These are phyloP conservation scores for Drosophila rubida DNA, from an alignment of 2,888 invertebrate species.

Conservation along the genomic window DNA sequence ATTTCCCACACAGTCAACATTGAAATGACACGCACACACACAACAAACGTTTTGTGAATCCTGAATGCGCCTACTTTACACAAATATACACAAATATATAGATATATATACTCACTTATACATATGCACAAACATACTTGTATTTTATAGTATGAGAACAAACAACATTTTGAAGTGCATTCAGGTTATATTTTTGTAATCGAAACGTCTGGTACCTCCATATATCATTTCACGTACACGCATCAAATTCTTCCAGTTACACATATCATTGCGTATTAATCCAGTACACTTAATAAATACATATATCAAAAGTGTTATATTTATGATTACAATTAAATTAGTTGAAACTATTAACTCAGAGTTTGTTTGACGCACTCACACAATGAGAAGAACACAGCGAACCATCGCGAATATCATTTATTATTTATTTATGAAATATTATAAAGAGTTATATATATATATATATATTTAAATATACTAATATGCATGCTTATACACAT, in stretches of 20 bases:
- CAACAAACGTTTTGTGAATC: background rate
- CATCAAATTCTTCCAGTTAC: slow-evolving; percentile 73
- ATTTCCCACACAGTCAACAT: slow-evolving; percentile 6
- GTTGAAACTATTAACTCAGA: slow-evolving; percentile 26
- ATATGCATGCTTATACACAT: slow-evolving; percentile 62
- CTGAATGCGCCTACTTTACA: slow-evolving; percentile 17
- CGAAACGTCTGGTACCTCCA: slow-evolving; percentile 45
- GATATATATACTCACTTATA: slow-evolving; percentile 6
- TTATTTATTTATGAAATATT: slow-evolving; percentile 44
- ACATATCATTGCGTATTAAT: slow-evolving; percentile 76
- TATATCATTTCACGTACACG: slow-evolving; percentile 51
- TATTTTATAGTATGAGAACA: slow-evolving; percentile 17
- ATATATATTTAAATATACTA: slow-evolving; percentile 22
- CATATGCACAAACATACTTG: slow-evolving; percentile 2
- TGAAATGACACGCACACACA: slow-evolving; percentile 6
- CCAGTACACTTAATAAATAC: slow-evolving; percentile 50
- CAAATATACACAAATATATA: slow-evolving; percentile 10
- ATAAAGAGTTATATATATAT: slow-evolving; percentile 18
- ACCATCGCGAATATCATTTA: slow-evolving; percentile 4
- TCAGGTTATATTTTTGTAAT: slow-evolving; percentile 42
- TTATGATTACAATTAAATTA: slow-evolving; percentile 27
- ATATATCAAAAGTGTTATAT: slow-evolving; percentile 36
- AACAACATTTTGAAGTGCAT: slow-evolving; percentile 22
- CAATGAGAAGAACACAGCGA: slow-evolving; percentile 20
- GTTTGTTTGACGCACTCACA: slow-evolving; percentile 16